A percentile compares a stretch with the other conserved stretches of the same genome.
Conservation (phyloP, 1,140 invertebrate genomes). For the Whitmania pigra region DNA sequence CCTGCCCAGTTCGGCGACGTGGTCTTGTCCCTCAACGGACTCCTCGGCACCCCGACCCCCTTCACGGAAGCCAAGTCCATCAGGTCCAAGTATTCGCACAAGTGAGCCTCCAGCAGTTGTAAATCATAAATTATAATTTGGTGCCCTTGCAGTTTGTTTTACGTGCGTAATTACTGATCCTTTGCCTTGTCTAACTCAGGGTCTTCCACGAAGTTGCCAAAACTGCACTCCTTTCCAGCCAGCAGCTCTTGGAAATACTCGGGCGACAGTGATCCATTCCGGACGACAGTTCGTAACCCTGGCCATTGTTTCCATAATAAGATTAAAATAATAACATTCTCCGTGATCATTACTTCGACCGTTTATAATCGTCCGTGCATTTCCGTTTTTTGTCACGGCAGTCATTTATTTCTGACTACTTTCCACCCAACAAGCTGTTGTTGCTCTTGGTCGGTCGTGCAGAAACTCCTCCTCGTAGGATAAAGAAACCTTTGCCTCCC, state of each 20-base stretch:
- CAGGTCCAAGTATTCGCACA: slow-evolving; percentile 84
- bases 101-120: slow-evolving; percentile 51
- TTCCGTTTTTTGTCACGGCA: neutral
- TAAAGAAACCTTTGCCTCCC: too few relatives aligned
- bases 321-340: too few relatives aligned
- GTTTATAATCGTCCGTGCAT: neutral
- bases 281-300: too few relatives aligned
- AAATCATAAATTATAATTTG: too few relatives aligned
- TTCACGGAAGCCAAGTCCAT: slow-evolving; percentile 63
- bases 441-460: too few relatives aligned
- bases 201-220: slow-evolving; percentile 62
- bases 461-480: too few relatives aligned
- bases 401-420: neutral
- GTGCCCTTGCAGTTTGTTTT: too few relatives aligned
- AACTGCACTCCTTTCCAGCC: slow-evolving; percentile 34
- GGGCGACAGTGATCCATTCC: neutral
- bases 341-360: neutral
- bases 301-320: neutral
- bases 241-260: neutral
- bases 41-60: slow-evolving; percentile 60
- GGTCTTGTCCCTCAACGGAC: slow-evolving; percentile 58
- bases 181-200: slow-evolving; percentile 42
- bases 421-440: neutral
- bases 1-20: slow-evolving; percentile 60
- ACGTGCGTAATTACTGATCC: slow-evolving; percentile 16